Evolutionary conservation across 2,888 invertebrate genomes (phyloP).

Genomic region (Xestoiulus laeticollis): DNA sequence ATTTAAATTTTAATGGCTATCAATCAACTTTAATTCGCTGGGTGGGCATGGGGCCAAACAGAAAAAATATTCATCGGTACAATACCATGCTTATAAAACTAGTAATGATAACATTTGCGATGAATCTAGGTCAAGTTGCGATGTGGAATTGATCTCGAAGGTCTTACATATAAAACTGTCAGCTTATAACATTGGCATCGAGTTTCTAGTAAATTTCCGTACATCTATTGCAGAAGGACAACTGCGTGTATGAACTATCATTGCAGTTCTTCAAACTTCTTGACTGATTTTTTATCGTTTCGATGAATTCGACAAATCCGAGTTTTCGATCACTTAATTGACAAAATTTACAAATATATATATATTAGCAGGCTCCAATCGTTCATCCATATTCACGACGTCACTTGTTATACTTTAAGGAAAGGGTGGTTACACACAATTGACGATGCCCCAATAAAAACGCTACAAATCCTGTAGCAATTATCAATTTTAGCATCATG

Average conservation of each 20-base stretch:
- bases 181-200: background rate
- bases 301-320: too few species aligned
- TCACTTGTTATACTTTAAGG: too few species aligned
- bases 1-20: conserved; percentile 5
- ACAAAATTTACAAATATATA: too few species aligned
- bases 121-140: background rate
- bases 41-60: conserved; percentile 3
- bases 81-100: background rate
- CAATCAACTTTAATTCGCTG: background rate
- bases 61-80: background rate
- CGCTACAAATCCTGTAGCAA: background rate
- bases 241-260: too few species aligned
- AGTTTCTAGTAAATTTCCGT: background rate
- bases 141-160: background rate
- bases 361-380: too few species aligned
- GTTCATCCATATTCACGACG: too few species aligned
- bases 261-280: too few species aligned
- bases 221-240: background rate
- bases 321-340: too few species aligned
- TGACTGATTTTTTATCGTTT: too few species aligned
- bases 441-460: background rate
- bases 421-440: too few species aligned
- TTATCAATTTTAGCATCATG: background rate
- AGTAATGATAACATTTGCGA: background rate
- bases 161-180: background rate